phyloP scores from a whole-genome alignment of 53 echinoderm and acorn worm species.

The Patiria pectinifera region DNA sequence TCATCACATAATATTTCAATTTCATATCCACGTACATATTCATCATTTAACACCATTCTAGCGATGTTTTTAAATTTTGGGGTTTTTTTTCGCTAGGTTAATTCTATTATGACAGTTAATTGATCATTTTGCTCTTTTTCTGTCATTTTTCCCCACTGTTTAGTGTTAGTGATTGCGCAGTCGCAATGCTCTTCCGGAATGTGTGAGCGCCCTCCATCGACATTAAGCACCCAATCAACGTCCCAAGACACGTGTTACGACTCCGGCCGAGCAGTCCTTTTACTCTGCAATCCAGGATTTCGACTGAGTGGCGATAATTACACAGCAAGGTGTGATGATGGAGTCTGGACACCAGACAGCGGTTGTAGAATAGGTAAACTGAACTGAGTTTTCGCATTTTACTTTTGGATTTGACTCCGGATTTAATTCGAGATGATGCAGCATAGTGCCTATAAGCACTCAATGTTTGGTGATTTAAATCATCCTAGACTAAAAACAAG shows the following conservation, averaged over 20 bases:
- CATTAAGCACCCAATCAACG: neutral
- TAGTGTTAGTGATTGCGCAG: neutral
- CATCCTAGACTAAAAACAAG: too few species aligned
- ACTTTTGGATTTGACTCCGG: too few species aligned
- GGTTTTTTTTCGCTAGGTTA: too few species aligned
- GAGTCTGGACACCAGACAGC: slow-evolving; percentile 39
- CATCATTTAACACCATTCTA: too few species aligned
- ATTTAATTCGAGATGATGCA: too few species aligned
- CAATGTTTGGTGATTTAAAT: too few species aligned
- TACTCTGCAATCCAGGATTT: slow-evolving; percentile 29
- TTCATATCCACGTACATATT: too few species aligned
- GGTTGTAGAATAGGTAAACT: slow-evolving; percentile 21
- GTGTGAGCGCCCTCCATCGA: slow-evolving; percentile 55
- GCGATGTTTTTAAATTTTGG: too few species aligned
- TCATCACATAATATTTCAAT: too few species aligned
- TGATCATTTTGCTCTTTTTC: neutral
- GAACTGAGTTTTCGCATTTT: neutral
- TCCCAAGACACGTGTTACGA: neutral
- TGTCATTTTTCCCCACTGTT: neutral
- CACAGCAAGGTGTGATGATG: neutral
- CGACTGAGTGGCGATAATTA: slow-evolving; percentile 19
- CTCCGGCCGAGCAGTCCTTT: neutral
- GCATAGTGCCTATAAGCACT: too few species aligned
- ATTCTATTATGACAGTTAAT: neutral
- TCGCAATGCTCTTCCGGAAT: neutral